Conservation (phyloP, 1,140 invertebrate species). For the Aphelenchoides fujianensis region DNA sequence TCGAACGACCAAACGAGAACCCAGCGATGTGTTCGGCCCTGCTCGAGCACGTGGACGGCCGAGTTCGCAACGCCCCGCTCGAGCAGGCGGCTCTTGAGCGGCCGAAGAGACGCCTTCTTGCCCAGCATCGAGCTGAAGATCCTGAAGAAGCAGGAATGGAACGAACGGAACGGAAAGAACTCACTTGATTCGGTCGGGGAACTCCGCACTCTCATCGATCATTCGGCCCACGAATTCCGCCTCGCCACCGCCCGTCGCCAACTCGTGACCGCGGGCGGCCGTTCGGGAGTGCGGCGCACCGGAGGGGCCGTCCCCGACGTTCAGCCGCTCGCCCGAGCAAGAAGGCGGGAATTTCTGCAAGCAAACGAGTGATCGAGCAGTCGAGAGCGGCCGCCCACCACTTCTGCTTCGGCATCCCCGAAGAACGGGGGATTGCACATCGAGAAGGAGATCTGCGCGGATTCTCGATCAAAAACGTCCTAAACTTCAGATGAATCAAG, state of each 20-base stretch:
- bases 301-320: background rate
- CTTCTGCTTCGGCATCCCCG: slow-evolving; percentile 70
- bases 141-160: background rate
- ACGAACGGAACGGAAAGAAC: background rate
- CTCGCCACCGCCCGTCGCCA: slow-evolving; percentile 34
- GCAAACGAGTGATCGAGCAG: background rate
- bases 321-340: background rate
- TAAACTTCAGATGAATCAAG: background rate
- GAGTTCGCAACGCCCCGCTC: background rate
- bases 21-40: slow-evolving; percentile 24
- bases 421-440: slow-evolving; percentile 98
- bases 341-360: slow-evolving; percentile 16
- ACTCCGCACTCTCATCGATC: slow-evolving; percentile 39
- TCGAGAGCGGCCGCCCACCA: slow-evolving; percentile 64
- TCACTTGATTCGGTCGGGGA: slow-evolving; percentile 24
- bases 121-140: slow-evolving; percentile 25
- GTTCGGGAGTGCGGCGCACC: slow-evolving; percentile 29
- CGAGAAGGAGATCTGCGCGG: slow-evolving; percentile 70
- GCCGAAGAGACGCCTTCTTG: slow-evolving; percentile 5
- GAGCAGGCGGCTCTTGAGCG: background rate
- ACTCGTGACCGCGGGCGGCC: slow-evolving; percentile 21
- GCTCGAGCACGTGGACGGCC: background rate
- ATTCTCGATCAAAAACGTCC: slow-evolving; percentile 29
- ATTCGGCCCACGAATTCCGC: slow-evolving; percentile 28
- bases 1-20: slow-evolving; percentile 24